Percentiles rank a stretch among this genome's conserved stretches.
Conservation (phyloP, 2,113 vertebrate genomes). For the Physeter macrocephalus region DNA sequence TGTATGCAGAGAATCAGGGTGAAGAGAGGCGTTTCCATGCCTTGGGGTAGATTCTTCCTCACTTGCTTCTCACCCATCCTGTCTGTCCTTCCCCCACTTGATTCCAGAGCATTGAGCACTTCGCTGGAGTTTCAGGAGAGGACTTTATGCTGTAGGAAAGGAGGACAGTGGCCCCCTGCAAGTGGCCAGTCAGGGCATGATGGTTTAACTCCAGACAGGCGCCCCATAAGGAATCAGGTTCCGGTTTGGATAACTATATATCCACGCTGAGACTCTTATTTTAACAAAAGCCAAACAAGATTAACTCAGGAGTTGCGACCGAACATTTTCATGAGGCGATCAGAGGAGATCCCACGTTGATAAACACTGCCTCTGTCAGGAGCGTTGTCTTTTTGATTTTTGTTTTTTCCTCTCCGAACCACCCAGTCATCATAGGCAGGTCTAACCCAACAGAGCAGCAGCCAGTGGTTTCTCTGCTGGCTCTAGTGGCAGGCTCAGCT, state of each 20-base stretch:
- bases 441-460: neutral
- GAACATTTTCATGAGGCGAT: neutral
- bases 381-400: neutral
- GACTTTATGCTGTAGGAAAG: neutral
- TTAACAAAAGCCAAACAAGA: neutral
- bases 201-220: neutral
- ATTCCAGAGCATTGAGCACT: neutral
- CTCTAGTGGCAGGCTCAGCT: neutral
- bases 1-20: neutral
- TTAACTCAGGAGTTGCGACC: conserved; percentile 1
- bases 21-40: neutral
- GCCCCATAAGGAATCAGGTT: neutral
- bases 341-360: neutral
- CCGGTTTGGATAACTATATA: neutral
- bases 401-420: neutral
- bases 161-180: neutral
- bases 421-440: neutral
- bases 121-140: neutral
- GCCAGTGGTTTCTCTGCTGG: neutral
- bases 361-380: neutral
- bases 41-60: neutral
- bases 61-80: neutral
- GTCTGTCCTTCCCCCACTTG: neutral
- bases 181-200: neutral
- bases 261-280: neutral